Base-by-base conservation (phyloP, 2,888 invertebrate genomes). In the Chesias legatella region DNA sequence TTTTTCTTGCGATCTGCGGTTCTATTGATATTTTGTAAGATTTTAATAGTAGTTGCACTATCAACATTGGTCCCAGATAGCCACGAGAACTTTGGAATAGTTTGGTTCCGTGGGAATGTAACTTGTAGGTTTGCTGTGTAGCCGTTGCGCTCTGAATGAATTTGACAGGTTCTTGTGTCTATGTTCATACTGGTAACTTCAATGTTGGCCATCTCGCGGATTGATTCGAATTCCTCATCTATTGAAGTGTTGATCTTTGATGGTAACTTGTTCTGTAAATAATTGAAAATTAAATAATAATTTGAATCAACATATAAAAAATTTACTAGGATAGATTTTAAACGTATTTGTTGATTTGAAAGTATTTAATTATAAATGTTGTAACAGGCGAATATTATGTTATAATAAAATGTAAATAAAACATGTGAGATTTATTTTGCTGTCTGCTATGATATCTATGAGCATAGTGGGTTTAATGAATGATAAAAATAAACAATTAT, bases 1-100 rank as follows among this genome's bases (percentile, higher is more conserved):
- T 92, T 93, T 1, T 97, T 95, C 61, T 95, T 92, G 56, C 94
- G 94, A 62, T 94, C 91, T 0, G 96, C 95, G 34, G 94, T 93
- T 71, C 92, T 93, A 58, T 93, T 94, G 22, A 97, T 88, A 8
- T 93, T 93, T 82, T 95, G 96, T 32, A 95, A 80, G 34, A 97
- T 85, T 71, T 94, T 93, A 6, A 91, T 90, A 54, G 94, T 93
- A 0, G 92, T 91, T 26, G 90, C 77, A 48, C 93, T 93, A 59
- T 94, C 94, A 1, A 97, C 85, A 58, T 88, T 89, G n/a, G 88
- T 89, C 11, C 86, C 88, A 0, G 81, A 78, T 3, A 89, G 58
- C 88, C 88, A 89, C 1, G 88, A 83, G 55, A 89, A 88, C 55
- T 83, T 85, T 8, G 89, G 89, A 66, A 89, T 86, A 5, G 78